These are phyloP conservation scores for Andrena bucephala DNA, from an alignment of 2,888 invertebrate species.

Conservation along the genomic window DNA sequence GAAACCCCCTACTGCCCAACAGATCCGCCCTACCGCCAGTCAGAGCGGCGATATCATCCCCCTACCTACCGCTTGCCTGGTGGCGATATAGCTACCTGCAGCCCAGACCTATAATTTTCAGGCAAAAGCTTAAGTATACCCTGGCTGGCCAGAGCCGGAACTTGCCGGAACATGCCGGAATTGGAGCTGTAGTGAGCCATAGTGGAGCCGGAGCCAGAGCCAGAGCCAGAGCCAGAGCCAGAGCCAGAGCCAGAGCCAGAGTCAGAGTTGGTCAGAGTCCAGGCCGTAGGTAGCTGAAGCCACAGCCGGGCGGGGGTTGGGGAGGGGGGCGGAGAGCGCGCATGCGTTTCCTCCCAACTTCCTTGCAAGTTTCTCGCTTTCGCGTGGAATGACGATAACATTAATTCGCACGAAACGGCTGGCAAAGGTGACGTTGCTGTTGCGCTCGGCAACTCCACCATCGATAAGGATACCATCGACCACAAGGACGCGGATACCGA, in stretches of 20 bases:
- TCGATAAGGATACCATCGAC: background rate
- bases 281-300: too few relatives aligned
- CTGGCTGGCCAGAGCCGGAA: slow-evolving; percentile 80
- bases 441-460: background rate
- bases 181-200: slow-evolving; percentile 5
- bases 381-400: slow-evolving; percentile 17
- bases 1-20: background rate
- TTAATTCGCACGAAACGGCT: slow-evolving; percentile 4
- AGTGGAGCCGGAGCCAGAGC: slow-evolving; percentile 47
- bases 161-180: slow-evolving; percentile 51
- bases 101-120: slow-evolving; percentile 78
- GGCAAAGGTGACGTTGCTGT: background rate
- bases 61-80: slow-evolving; percentile 32
- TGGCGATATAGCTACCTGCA: slow-evolving; percentile 77
- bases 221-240: slow-evolving; percentile 64
- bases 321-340: slow-evolving; percentile 38
- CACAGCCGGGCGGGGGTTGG: too few relatives aligned
- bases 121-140: slow-evolving; percentile 79
- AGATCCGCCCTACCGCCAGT: background rate
- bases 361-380: slow-evolving; percentile 33
- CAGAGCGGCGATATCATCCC: background rate
- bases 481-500: background rate
- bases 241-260: background rate
- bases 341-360: slow-evolving; percentile 44
- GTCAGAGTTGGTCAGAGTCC: too few relatives aligned